Evolutionary conservation across 2,113 vertebrate genomes (phyloP), one percentile per base, ranked within the genome.

Genomic region (Turdus rufiventris): DNA sequence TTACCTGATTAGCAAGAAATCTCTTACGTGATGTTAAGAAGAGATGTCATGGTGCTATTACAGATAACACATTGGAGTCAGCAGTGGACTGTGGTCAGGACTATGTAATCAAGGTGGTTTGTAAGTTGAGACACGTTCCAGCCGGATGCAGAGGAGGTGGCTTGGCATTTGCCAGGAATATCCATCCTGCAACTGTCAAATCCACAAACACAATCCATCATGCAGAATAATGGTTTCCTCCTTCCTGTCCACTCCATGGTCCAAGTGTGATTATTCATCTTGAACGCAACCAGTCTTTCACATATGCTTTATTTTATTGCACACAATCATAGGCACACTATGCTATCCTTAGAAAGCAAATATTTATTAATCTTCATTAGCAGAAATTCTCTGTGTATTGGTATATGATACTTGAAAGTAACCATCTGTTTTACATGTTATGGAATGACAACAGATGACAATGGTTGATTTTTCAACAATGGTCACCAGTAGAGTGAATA

Each of bases 141-240:
- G 85, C 51, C 24, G 2, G 53, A 90, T 74, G 72, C 88, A 93
- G 81, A 90, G 47, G 58, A 91, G 76, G 75, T 88, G 79, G 63
- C 82, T 94, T 94, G 93, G 72, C 75, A 85, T 86, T 91, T 90
- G 48, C 51, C 72, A 95, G 79, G 72, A 88, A 74, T 93, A 72
- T 90, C 56, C 56, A 83, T 93, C 42, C 74, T 80, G 71, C 75
- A 88, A 71, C 93, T 91, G 78, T 91, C 78, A 96, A 88, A 88
- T 94, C 54, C 82, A 85, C 85, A 80, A 58, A 89, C 71, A 51
- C 33, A 79, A 61, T 85, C 56, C 58, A 58, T 93, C 87, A 85
- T 26, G 14, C 47, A 74, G 67, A 93, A 91, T 91, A 95, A 93
- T 95, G 91, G 31, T 74, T 93, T 89, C 87, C 91, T 95, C 43